phyloP scores from a whole-genome alignment of 2,113 vertebrate genomes.

The Callopanchax toddi region DNA sequence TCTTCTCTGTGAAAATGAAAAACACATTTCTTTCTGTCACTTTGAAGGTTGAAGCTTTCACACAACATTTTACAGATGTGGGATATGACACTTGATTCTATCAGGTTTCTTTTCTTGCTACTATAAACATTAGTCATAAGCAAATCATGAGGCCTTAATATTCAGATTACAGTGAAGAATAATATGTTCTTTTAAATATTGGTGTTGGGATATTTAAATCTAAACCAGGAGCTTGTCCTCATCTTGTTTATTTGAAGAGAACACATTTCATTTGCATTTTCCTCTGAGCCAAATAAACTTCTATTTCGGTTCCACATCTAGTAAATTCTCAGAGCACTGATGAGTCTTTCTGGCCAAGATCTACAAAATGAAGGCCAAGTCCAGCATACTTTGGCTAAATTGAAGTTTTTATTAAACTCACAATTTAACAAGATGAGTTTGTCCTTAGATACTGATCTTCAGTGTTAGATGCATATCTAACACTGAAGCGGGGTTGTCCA shows the following conservation, averaged over 20 bases:
- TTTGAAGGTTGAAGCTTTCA: too few species aligned
- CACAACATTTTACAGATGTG: too few species aligned
- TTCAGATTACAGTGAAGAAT: too few species aligned
- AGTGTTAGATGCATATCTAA: too few species aligned
- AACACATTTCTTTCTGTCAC: too few species aligned
- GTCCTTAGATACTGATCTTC: not conserved
- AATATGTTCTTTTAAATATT: too few species aligned
- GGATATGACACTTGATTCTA: too few species aligned
- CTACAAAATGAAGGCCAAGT: slow-evolving; percentile 3
- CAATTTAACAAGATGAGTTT: not conserved
- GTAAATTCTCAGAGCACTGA: slow-evolving; percentile 5
- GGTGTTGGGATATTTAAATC: slow-evolving; percentile 3
- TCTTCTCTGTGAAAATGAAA: too few species aligned
- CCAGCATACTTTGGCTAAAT: not conserved
- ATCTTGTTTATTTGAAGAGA: not conserved
- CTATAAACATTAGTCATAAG: too few species aligned
- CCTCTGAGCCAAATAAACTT: not conserved
- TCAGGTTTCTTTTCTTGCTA: too few species aligned
- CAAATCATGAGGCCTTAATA: too few species aligned
- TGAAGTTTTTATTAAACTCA: slow-evolving; percentile 5
- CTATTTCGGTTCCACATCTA: slow-evolving; percentile 1
- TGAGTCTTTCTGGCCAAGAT: slow-evolving; percentile 17
- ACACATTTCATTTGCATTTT: not conserved
- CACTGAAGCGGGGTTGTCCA: too few species aligned
- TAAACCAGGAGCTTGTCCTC: not conserved